Conservation (phyloP, 2,888 invertebrate species). For the Noctua janthe region DNA sequence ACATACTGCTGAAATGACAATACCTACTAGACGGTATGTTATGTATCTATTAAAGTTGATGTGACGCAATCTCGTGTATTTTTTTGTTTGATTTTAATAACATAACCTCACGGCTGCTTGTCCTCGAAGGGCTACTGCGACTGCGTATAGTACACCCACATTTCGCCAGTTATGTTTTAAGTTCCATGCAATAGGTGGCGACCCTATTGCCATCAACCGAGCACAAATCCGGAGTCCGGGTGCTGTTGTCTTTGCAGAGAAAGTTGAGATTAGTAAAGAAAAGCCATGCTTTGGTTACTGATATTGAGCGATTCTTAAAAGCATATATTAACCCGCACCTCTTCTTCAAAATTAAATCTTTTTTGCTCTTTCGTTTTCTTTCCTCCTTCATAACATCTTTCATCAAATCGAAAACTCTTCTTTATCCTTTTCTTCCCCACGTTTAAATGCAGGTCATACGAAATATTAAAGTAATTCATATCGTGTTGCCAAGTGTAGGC, state of each 20-base stretch:
- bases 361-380: background rate
- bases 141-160: background rate
- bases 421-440: background rate
- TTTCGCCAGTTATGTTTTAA: background rate
- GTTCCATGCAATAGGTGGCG: background rate
- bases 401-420: background rate
- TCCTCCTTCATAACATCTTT: background rate
- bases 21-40: background rate
- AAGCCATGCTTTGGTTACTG: background rate
- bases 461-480: background rate
- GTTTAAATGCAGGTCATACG: slow-evolving; percentile 4
- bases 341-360: background rate
- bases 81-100: background rate
- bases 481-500: background rate
- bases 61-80: background rate
- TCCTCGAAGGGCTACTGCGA: background rate
- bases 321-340: background rate
- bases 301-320: background rate
- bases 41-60: background rate
- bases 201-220: background rate
- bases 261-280: background rate
- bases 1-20: slow-evolving; percentile 19
- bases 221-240: background rate
- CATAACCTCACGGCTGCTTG: background rate
- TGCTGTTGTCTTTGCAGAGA: background rate